Base-by-base conservation (phyloP, 2,797 vertebrate species). In the Rhabdomys pumilio region DNA sequence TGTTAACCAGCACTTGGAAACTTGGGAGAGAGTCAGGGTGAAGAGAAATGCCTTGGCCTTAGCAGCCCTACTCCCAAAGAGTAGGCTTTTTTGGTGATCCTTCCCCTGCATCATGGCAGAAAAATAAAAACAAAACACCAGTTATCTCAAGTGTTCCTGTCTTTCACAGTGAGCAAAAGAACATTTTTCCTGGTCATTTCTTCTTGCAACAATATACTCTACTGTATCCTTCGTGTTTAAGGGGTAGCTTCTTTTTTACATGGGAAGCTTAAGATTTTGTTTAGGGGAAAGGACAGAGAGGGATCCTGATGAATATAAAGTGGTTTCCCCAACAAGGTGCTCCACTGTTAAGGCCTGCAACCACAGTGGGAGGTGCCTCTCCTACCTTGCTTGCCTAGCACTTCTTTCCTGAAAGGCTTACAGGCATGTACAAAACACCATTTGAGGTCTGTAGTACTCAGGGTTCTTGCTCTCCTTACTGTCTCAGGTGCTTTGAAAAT, bases 291-390 rank as follows among this genome's bases (percentile, higher is more conserved):
- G 77, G 83, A 38, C 1, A 57, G 24, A 86, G 75, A 47, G 59
- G 61, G 14, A 15, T 15, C 7, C 14, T 38, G 4, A 24, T 4
- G 10, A 15, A 14, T 69, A 14, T 10, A 34, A 1, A 2, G 0
- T 11, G 14, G 10, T 59, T 26, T 6, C 38, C 22, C 65, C 65
- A 13, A 31, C 31, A 38, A n/a, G 29, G 53, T 22, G 20, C 38
- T 73, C 44, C 47, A 20, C 22, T 75, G 24, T 13, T 20, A 10
- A 15, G 47, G 47, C 55, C 73, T 34, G 44, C 24, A 6, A 3
- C 38, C 50, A 47, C 26, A 77, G 44, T 50, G 29, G 31, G 15
- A 15, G 0, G 38, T n/a, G 55, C 38, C 47, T 34, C 31, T n/a
- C 20, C 19, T 77, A 26, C 34, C 44, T 11, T 5, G n/a, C 41